Conservation (phyloP, 2,888 invertebrate species). For the Ennomos fuscantarius region DNA sequence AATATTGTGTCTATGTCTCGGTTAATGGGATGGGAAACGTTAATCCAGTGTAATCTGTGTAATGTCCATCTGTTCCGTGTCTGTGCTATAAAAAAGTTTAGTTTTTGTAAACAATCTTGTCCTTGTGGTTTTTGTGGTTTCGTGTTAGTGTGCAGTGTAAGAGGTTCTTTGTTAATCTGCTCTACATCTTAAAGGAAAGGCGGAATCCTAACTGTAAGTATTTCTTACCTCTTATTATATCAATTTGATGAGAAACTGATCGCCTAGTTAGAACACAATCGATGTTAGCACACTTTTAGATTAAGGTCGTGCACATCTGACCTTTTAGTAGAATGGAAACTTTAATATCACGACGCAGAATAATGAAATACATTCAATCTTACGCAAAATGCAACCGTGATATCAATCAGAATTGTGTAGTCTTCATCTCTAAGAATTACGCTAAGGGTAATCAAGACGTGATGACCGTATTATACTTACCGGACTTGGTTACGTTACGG, state of each 20-base stretch:
- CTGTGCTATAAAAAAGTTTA: constrained; percentile 33
- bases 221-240: constrained; percentile 6
- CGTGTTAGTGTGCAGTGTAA: too few species aligned
- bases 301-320: constrained; percentile 15
- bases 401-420: constrained; percentile 4
- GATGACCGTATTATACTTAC: too few species aligned
- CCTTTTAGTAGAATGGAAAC: constrained; percentile 24
- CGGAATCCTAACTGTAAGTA: constrained; percentile 18
- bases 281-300: constrained; percentile 21
- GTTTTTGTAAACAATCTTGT: constrained; percentile 43
- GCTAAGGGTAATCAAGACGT: not conserved
- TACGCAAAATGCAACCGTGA: constrained; percentile 13
- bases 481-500: too few species aligned
- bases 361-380: constrained; percentile 18
- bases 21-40: constrained; percentile 32
- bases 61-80: constrained; percentile 17
- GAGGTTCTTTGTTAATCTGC: constrained; percentile 11
- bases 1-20: constrained; percentile 25
- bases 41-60: constrained; percentile 20
- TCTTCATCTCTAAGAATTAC: not conserved
- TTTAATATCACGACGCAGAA: constrained; percentile 8
- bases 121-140: constrained; percentile 32
- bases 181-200: constrained; percentile 1
- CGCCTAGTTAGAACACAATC: constrained; percentile 14
- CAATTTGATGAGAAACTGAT: constrained; percentile 10